A percentile compares a stretch with the other conserved stretches of the same genome.
These are phyloP conservation scores for Halcyon chelicuti DNA, from an alignment of 2,797 vertebrate genomes.

Conservation along the genomic window DNA sequence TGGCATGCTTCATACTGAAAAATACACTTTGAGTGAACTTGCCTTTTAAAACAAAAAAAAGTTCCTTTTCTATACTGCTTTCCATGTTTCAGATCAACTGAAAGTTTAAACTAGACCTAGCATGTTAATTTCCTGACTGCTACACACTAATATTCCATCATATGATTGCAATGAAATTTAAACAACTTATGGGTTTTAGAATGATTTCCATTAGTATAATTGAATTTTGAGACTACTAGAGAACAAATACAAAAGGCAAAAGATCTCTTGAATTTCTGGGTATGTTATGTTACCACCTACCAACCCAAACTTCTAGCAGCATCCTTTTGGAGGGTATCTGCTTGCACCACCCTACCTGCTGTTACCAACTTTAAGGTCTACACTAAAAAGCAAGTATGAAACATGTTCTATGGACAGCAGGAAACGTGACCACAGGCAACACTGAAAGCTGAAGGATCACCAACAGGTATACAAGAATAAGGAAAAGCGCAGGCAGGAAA, in stretches of 20 bases:
- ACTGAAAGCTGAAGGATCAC: not conserved
- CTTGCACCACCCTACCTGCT: not conserved
- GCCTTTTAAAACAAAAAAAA: not conserved
- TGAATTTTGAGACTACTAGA: not conserved
- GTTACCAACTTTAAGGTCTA: not conserved
- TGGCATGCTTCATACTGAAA: not conserved
- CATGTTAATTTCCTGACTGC: not conserved
- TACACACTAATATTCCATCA: not conserved
- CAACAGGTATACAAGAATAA: not conserved
- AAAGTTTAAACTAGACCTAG: not conserved
- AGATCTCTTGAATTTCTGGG: not conserved
- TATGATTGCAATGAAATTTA: not conserved
- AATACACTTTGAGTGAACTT: not conserved
- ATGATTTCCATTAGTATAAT: not conserved
- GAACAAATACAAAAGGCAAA: not conserved
- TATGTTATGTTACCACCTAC: not conserved
- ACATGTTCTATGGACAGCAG: rapidly evolving
- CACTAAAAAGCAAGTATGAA: not conserved
- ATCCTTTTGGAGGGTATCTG: not conserved
- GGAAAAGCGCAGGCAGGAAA: not conserved
- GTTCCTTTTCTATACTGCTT: not conserved
- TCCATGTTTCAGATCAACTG: not conserved
- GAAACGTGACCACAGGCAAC: not conserved
- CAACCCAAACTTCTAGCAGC: not conserved
- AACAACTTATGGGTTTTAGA: not conserved